Percentiles rank a stretch among this genome's conserved stretches.
phyloP scores from a whole-genome alignment of 2,113 vertebrate species.

The Lamprologus ornatipinnis region DNA sequence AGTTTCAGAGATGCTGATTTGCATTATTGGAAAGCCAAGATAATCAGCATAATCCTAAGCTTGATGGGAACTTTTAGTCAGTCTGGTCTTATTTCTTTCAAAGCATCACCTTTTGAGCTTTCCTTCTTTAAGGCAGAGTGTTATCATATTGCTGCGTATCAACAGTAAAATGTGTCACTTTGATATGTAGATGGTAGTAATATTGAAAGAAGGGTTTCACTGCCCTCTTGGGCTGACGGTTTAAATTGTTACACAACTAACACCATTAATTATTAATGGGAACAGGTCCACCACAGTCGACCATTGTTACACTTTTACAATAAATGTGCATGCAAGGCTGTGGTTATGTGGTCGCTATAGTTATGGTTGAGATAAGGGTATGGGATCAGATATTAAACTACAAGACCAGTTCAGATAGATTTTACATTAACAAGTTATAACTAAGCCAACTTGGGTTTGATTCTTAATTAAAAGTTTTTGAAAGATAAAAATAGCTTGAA shows the following conservation, averaged over 20 bases:
- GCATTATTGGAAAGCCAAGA: not conserved
- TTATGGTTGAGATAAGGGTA: not conserved
- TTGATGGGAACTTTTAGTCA: not conserved
- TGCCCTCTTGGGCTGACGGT: not conserved
- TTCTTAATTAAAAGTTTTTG: not conserved
- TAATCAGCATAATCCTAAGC: not conserved
- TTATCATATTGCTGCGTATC: not conserved
- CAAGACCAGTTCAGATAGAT: not conserved
- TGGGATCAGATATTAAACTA: not conserved
- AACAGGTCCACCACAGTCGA: not conserved
- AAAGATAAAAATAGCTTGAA: not conserved
- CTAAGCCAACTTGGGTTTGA: not conserved
- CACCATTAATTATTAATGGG: not conserved
- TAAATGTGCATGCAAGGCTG: not conserved
- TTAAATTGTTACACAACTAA: not conserved
- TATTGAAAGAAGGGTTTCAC: not conserved
- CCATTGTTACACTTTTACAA: not conserved
- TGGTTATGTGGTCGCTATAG: not conserved
- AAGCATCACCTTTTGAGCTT: not conserved
- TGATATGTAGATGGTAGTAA: not conserved
- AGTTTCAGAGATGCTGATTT: not conserved
- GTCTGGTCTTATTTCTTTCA: not conserved
- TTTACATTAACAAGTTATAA: not conserved
- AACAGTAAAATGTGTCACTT: not conserved
- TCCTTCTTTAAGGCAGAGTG: not conserved